These are phyloP conservation scores for Melozone crissalis DNA, from an alignment of 2,113 vertebrate genomes.

Conservation along the genomic window DNA sequence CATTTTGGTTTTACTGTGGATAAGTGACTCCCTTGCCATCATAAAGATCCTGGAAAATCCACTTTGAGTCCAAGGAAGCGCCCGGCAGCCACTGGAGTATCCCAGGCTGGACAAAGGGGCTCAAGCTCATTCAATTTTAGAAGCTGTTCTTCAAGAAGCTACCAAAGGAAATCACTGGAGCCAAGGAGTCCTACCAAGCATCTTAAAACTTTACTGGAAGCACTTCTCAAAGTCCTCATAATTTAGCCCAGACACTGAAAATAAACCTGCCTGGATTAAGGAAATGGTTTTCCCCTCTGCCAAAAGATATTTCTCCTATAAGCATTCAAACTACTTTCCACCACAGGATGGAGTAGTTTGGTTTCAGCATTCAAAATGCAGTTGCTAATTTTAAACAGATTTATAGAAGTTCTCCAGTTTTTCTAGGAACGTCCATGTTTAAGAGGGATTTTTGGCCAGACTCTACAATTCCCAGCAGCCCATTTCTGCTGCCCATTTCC, in stretches of 20 bases:
- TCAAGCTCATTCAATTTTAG: not conserved
- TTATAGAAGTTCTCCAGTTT: not conserved
- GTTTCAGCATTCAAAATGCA: not conserved
- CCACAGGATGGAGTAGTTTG: not conserved
- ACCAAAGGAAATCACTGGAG: not conserved
- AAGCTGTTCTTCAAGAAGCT: not conserved
- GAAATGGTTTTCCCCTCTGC: not conserved
- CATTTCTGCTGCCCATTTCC: not conserved
- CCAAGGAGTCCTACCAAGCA: not conserved
- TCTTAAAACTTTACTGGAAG: not conserved
- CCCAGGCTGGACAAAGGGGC: not conserved
- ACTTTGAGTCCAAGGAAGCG: fast-evolving
- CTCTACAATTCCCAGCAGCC: not conserved
- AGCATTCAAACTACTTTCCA: not conserved
- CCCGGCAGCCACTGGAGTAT: not conserved
- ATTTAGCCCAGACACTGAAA: not conserved
- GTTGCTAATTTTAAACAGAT: not conserved
- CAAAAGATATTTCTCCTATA: not conserved
- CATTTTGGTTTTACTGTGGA: not conserved
- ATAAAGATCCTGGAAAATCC: not conserved
- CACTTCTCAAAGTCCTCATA: not conserved
- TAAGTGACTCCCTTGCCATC: not conserved
- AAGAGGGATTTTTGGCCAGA: not conserved
- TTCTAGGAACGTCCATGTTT: not conserved
- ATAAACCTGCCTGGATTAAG: not conserved